Percentiles rank a stretch among this genome's conserved stretches.
phyloP scores from a whole-genome alignment of 2,113 vertebrate species.

The Paramormyrops kingsleyae region DNA sequence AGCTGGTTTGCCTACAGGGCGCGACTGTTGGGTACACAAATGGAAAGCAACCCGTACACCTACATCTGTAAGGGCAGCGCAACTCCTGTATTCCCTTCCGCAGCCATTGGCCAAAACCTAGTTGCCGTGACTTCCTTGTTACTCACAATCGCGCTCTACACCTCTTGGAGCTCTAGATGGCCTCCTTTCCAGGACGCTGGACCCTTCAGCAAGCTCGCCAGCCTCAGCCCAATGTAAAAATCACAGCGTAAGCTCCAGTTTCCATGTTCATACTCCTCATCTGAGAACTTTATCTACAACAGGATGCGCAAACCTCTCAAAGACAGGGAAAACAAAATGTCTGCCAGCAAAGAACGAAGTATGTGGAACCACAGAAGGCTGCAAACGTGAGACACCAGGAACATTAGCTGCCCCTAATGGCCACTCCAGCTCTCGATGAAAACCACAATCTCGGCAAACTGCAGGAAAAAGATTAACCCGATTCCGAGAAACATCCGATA shows the following conservation, averaged over 20 bases:
- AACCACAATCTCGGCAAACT: constrained; percentile 27
- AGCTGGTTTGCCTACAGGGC: neutral
- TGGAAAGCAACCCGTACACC: neutral
- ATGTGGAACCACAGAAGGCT: constrained; percentile 26
- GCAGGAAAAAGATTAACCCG: constrained; percentile 23
- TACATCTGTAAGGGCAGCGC: neutral
- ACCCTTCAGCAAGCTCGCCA: neutral
- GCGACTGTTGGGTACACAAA: neutral
- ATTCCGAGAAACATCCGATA: constrained; percentile 4
- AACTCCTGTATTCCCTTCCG: neutral
- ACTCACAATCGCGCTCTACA: constrained; percentile 4
- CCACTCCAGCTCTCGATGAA: constrained; percentile 21
- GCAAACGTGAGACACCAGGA: constrained; percentile 34
- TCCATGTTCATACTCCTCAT: neutral
- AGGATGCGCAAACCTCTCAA: neutral
- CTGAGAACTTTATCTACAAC: neutral
- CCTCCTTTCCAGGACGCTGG: neutral
- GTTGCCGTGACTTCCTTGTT: constrained; percentile 15
- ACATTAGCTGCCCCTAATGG: constrained; percentile 1
- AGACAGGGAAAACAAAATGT: neutral
- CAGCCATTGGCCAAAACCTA: neutral
- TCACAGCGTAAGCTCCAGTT: neutral
- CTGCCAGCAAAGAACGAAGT: neutral
- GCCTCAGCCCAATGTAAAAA: neutral
- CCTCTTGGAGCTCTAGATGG: constrained; percentile 4